Evolutionary conservation across 2,113 vertebrate genomes (phyloP).

Genomic region (Corvus cornix): DNA sequence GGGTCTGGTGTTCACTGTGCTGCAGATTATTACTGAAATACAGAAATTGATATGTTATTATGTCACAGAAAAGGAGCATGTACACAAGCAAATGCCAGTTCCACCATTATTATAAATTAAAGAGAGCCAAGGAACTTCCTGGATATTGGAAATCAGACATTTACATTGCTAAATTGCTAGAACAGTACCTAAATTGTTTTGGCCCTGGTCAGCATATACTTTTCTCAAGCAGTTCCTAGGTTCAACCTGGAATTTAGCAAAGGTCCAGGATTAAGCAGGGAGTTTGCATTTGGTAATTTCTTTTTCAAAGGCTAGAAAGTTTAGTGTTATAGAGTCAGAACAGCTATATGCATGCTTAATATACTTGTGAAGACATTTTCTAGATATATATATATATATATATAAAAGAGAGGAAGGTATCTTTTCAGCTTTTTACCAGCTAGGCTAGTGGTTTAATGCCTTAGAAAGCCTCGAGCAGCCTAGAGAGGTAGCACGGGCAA

Average conservation of each 20-base stretch:
- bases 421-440: no score
- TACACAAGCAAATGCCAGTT: neutral
- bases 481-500: no score
- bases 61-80: neutral
- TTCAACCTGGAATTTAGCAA: neutral
- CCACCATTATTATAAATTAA: neutral
- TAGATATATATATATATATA: neutral
- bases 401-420: neutral
- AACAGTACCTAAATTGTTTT: neutral
- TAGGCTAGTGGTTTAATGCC: no score
- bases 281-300: neutral
- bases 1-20: neutral
- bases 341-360: neutral
- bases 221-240: neutral
- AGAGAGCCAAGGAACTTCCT: neutral
- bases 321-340: neutral
- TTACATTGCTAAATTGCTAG: neutral
- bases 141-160: neutral
- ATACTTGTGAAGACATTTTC: neutral
- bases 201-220: neutral
- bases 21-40: neutral
- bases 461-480: no score
- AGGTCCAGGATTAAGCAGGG: neutral
- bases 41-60: neutral
- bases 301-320: neutral